Percentiles rank a stretch among this genome's conserved stretches.
Conservation (phyloP, 2,797 vertebrate species). For the Coendou prehensilis region DNA sequence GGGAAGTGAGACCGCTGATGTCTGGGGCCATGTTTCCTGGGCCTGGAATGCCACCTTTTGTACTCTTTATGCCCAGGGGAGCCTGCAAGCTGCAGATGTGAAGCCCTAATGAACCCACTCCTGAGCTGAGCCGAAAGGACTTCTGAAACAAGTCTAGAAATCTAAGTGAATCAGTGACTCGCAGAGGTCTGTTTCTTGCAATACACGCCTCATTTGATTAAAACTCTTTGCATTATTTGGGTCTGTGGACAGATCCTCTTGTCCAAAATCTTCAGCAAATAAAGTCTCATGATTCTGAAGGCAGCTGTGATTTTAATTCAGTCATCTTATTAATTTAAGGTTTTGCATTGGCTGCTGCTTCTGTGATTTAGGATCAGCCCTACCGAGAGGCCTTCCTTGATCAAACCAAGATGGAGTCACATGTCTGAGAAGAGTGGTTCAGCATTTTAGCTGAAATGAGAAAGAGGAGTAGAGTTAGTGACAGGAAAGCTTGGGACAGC, state of each 20-base stretch:
- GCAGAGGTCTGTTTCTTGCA: neutral
- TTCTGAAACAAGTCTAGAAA: neutral
- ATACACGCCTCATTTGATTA: neutral
- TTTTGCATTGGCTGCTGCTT: neutral
- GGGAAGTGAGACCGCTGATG: neutral
- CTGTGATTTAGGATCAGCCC: neutral
- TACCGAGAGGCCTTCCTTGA: neutral
- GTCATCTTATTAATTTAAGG: neutral
- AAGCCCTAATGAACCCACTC: neutral
- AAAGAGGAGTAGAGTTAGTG: neutral
- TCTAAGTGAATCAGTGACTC: neutral
- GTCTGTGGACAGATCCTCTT: neutral
- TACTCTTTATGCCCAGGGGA: neutral
- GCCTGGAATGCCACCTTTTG: neutral
- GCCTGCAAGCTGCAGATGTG: neutral
- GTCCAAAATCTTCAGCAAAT: neutral
- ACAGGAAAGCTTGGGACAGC: neutral
- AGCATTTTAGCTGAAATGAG: neutral
- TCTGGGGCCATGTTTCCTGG: neutral
- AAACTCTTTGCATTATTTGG: constrained; percentile 15
- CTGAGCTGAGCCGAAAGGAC: neutral
- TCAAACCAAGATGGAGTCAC: neutral
- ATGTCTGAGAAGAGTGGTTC: neutral
- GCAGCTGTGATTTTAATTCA: neutral
- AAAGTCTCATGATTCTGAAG: neutral